These are phyloP conservation scores for Callinectes sapidus DNA, from an alignment of 2,888 invertebrate species.

Conservation along the genomic window DNA sequence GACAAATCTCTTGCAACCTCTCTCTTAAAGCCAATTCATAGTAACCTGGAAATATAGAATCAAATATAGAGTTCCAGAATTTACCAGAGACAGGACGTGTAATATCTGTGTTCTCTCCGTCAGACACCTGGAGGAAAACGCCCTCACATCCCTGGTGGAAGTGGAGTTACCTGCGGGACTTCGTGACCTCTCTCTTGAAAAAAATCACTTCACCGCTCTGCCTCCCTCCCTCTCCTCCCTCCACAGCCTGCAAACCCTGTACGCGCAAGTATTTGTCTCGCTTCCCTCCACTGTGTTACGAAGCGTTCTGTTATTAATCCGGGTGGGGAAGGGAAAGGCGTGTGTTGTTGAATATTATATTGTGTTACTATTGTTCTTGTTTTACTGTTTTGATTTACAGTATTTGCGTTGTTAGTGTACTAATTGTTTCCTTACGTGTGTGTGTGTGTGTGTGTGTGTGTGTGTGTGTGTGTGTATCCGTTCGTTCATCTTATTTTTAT, in stretches of 20 bases:
- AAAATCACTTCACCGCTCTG: background rate
- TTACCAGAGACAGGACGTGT: too few relatives aligned
- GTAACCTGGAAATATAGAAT: too few relatives aligned
- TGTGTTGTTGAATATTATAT: background rate
- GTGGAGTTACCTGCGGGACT: background rate
- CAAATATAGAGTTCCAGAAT: too few relatives aligned
- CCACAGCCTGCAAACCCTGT: slow-evolving; percentile 7
- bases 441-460: background rate
- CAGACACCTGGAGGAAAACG: slow-evolving; percentile 3
- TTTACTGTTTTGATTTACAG: background rate
- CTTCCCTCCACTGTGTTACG: background rate
- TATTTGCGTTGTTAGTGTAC: background rate
- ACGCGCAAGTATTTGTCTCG: background rate
- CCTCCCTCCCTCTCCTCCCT: slow-evolving; percentile 26
- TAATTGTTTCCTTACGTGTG: background rate
- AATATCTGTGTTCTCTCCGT: background rate
- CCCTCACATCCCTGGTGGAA: background rate
- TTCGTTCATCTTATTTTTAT: too few relatives aligned
- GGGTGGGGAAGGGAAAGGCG: background rate
- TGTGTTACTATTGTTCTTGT: background rate
- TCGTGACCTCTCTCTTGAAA: slow-evolving; percentile 14
- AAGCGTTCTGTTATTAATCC: background rate
- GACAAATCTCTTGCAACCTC: too few relatives aligned
- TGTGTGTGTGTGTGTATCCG: background rate
- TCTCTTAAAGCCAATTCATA: too few relatives aligned